These are phyloP conservation scores for Brachymystax lenok DNA, from an alignment of 2,797 vertebrate species.

Conservation along the genomic window DNA sequence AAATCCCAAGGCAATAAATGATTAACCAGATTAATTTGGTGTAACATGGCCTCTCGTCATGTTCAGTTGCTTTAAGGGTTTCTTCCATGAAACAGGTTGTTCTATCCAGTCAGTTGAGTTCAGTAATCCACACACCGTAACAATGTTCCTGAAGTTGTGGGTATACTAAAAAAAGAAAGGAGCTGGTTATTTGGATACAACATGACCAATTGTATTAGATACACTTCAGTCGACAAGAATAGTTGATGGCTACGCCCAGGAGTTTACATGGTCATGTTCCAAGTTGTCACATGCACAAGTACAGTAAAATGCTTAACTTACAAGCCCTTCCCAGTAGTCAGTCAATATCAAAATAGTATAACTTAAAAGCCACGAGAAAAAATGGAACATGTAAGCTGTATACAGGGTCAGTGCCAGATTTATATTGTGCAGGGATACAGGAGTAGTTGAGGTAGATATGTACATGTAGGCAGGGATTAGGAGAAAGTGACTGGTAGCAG, in stretches of 20 bases:
- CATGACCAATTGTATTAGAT: background rate
- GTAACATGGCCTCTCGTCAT: background rate
- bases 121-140: constrained; percentile 68
- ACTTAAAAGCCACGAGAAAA: too few species aligned
- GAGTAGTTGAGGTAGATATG: too few species aligned
- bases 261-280: background rate
- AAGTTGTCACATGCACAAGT: background rate
- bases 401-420: too few species aligned
- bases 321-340: too few species aligned
- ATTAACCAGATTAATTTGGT: background rate
- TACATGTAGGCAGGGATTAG: too few species aligned
- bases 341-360: too few species aligned
- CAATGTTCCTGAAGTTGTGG: constrained; percentile 74
- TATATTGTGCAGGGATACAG: too few species aligned
- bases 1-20: constrained; percentile 10
- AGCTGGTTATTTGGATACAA: constrained; percentile 8
- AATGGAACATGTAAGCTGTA: too few species aligned
- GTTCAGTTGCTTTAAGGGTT: background rate
- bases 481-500: too few species aligned
- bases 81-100: background rate
- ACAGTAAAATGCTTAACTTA: too few species aligned
- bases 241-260: background rate
- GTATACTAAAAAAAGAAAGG: constrained; percentile 63
- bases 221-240: background rate
- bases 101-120: background rate